Evolutionary conservation across 2,888 invertebrate genomes (phyloP), one percentile per base, ranked within the genome.

Genomic region (Clunio marinus): DNA sequence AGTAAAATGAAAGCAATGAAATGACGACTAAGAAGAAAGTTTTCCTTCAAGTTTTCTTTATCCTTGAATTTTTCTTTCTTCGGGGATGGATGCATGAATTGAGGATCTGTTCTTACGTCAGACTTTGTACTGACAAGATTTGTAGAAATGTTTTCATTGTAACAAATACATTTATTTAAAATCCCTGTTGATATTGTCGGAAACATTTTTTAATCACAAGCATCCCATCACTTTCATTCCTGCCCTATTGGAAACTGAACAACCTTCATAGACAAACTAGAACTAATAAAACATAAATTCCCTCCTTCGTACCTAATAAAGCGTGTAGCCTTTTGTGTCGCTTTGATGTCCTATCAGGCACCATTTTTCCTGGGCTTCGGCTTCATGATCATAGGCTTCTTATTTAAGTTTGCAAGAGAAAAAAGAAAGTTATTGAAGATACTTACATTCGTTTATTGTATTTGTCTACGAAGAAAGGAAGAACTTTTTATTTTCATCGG

Each of bases 391-490:
- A 32, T 32, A 32, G 5, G 10, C 32, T 7, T 28, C 59, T 35
- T 32, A 35, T 59, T 59, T 59, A 59, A 28, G 32, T 32, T 10
- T 10, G 32, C 4, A 32, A 4, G 10, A 4, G 10, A 32, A 32
- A 32, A 32, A 32, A 32, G 32, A 4, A 4, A 4, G 4, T 32
- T 10, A 32, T 32, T 32, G 32, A 32, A 10, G 10, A 32, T 7
- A 32, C 25, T 62, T 62, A 41, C 41, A 41, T 62, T 62, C 32
- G 32, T 62, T 41, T 45, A 45, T 3, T 41, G 22, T 41, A 62
- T 41, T 37, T 41, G 20, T 27, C 62, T 62, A 24, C 8, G 15
- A 32, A n/a, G n/a, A n/a, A n/a, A n/a, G n/a, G n/a, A n/a, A 28
- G 4, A 28, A 41, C n/a, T 41, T 45, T 62, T 45, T 62, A n/a